Base-by-base conservation (phyloP, 2,113 vertebrate species). In the Eurypyga helias region DNA sequence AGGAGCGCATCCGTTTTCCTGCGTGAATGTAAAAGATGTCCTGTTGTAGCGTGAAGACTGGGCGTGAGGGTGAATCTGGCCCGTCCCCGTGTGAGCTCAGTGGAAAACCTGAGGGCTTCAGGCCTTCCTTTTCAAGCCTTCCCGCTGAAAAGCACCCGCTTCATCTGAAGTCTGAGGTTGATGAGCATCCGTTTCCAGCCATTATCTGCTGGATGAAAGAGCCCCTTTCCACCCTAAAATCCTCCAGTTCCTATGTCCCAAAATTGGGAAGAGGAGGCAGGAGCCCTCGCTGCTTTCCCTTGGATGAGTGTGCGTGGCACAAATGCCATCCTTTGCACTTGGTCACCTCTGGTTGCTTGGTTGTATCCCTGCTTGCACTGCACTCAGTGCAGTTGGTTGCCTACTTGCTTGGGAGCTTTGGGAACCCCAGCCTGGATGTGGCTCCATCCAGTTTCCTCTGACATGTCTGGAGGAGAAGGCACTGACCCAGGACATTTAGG, bases 1-100 rank as follows among this genome's bases (percentile, higher is more conserved):
- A 20, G 64, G 41, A 76, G 13, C 0, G 1, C 15, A 3, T 18
- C 36, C 2, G 0, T 18, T 34, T 55, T 49, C 55, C 31, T 31
- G 4, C 1, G 1, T 12, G 28, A 34, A 34, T 26, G 46, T 13
- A 49, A 12, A 57, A 45, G 58, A 6, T 34, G 41, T 21, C 19
- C 16, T 1, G 1, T 38, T 0, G 0, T 12, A 24, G n/a, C 2
- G 0, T 11, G 41, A 64, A 29, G 28, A 15, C 45, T 9, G 4
- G 21, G 60, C 49, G 49, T 3, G 5, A 31, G 25, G 45, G 54
- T 1, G 3, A 78, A 70, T 34, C 25, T 36, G 58, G 8, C 24
- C 12, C 3, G 0, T 20, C 49, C 52, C 52, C 1, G 3, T 25
- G 26, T 28, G 17, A 25, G 43, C 43, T 67, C 28, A 25, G n/a